These are phyloP conservation scores for Rhynchomys soricoides DNA, from an alignment of 2,113 vertebrate genomes.

Conservation along the genomic window DNA sequence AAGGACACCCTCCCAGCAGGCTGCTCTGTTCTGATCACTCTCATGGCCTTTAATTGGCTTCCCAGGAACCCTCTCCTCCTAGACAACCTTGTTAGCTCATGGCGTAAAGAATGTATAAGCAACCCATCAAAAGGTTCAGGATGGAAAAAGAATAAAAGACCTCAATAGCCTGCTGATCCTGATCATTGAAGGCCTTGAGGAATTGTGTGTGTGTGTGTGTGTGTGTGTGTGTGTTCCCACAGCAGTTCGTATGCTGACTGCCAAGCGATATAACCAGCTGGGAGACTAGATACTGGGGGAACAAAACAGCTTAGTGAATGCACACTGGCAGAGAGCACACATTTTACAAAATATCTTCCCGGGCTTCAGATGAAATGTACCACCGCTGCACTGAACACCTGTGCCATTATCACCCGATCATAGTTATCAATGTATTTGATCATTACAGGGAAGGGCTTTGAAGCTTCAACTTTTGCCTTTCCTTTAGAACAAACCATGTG, in stretches of 20 bases:
- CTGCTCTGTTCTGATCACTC: conserved; percentile 66
- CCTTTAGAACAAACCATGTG: neutral
- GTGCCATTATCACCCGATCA: neutral
- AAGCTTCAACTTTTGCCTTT: conserved; percentile 34
- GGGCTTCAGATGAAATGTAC: conserved; percentile 40
- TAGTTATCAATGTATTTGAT: conserved; percentile 44
- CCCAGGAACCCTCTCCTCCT: conserved; percentile 56
- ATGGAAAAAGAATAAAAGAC: conserved; percentile 74
- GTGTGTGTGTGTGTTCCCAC: neutral
- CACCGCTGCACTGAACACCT: neutral
- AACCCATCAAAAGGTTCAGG: conserved; percentile 73
- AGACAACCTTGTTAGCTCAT: conserved; percentile 75
- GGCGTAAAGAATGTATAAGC: conserved; percentile 47
- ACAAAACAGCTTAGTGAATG: conserved; percentile 13
- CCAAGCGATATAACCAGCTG: neutral
- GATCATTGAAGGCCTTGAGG: conserved; percentile 71
- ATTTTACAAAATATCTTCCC: conserved; percentile 12
- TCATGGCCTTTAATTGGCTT: conserved; percentile 75
- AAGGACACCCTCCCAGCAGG: conserved; percentile 58
- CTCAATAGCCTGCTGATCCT: conserved; percentile 27
- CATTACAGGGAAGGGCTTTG: neutral
- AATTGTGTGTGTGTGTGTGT: neutral
- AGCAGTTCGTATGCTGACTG: conserved; percentile 4
- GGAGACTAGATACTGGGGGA: neutral
- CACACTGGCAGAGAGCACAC: neutral